Evolutionary conservation across 2,113 vertebrate genomes (phyloP).

Genomic region (Pollachius pollachius): DNA sequence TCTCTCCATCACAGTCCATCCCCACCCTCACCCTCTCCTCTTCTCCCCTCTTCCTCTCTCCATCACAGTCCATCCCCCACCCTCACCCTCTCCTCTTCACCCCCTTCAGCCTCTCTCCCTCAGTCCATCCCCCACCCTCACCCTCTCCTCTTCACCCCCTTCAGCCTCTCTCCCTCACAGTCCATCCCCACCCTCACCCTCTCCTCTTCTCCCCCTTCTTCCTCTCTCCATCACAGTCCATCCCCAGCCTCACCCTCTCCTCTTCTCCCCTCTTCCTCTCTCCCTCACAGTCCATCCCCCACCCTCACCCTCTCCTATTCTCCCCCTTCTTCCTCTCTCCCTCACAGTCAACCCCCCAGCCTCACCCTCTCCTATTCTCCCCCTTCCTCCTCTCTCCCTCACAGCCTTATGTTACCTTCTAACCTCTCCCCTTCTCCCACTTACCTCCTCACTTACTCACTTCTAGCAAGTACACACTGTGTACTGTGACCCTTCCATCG

Average conservation of each 20-base stretch:
- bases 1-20: slow-evolving; percentile 11
- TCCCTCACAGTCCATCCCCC: slow-evolving; percentile 9
- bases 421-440: slow-evolving; percentile 3
- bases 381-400: slow-evolving; percentile 24
- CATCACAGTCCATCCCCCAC: background rate
- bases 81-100: background rate
- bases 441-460: slow-evolving; percentile 30
- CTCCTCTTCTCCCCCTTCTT: background rate
- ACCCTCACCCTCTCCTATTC: background rate
- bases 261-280: background rate
- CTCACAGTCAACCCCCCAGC: background rate
- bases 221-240: slow-evolving; percentile 28
- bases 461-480: background rate
- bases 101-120: background rate
- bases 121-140: slow-evolving; percentile 8
- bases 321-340: background rate
- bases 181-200: background rate
- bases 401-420: background rate
- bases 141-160: slow-evolving; percentile 1
- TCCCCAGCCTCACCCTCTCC: background rate
- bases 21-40: background rate
- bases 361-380: background rate
- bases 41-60: background rate
- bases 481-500: background rate
- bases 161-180: slow-evolving; percentile 27